Evolutionary conservation across 2,113 vertebrate genomes (phyloP).

Genomic region (Hydrochoerus hydrochaeris): DNA sequence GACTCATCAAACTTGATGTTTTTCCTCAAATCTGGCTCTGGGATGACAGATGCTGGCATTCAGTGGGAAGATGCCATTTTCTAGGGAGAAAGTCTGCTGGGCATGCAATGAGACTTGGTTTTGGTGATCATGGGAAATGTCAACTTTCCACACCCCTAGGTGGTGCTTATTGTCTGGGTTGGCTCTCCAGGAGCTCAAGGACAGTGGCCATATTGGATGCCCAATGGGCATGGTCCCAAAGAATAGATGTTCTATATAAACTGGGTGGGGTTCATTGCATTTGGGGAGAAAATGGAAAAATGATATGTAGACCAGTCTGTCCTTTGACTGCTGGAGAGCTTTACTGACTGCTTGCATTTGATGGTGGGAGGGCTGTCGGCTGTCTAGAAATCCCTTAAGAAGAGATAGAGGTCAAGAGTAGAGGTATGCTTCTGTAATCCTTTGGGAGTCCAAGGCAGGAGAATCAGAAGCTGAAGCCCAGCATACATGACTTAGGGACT

Average conservation of each 20-base stretch:
- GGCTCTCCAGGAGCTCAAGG: not conserved
- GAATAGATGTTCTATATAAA: not conserved
- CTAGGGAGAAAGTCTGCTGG: not conserved
- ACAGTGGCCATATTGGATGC: not conserved
- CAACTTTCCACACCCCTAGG: not conserved
- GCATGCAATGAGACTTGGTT: not conserved
- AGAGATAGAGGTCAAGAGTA: not conserved
- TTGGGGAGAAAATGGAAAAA: not conserved
- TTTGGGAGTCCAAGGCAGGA: not conserved
- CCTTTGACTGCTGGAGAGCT: not conserved
- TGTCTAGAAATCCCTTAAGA: not conserved
- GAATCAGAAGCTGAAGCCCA: not conserved
- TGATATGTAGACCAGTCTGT: not conserved
- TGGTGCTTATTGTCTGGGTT: not conserved
- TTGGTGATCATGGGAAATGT: slow-evolving; percentile 65
- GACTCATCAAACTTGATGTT: not conserved
- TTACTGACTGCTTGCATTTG: not conserved
- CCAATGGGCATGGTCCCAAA: not conserved
- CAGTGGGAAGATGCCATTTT: slow-evolving; percentile 27
- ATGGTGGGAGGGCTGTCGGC: accelerated
- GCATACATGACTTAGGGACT: not conserved
- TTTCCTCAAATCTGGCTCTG: not conserved
- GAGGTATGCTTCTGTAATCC: not conserved
- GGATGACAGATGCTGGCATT: not conserved
- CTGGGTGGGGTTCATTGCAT: not conserved